Evolutionary conservation across 2,797 vertebrate species (phyloP).

Genomic region (Myotis planiceps): DNA sequence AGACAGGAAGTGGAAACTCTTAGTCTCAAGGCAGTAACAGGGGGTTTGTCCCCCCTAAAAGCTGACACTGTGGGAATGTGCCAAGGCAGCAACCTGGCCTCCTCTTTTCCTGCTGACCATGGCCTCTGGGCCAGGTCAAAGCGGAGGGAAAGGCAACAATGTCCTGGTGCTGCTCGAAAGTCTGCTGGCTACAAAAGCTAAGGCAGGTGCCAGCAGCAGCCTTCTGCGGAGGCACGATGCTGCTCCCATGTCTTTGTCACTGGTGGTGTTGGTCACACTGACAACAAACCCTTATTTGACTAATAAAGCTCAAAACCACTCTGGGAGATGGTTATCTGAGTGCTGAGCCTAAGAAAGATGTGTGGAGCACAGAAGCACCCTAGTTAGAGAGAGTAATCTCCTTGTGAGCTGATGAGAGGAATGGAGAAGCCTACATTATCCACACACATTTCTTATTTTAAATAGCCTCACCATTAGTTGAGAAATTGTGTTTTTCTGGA

Average conservation of each 20-base stretch:
- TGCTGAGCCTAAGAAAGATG: not conserved
- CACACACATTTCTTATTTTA: not conserved
- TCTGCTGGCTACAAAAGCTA: not conserved
- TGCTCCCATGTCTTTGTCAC: not conserved
- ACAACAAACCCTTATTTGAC: not conserved
- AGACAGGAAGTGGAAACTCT: not conserved
- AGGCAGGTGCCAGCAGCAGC: not conserved
- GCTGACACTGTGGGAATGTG: not conserved
- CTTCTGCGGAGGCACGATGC: not conserved
- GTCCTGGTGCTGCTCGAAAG: not conserved
- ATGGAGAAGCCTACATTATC: not conserved
- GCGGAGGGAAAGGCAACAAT: not conserved
- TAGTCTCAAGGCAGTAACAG: not conserved
- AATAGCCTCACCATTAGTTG: not conserved
- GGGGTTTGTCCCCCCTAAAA: not conserved
- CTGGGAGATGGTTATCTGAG: not conserved
- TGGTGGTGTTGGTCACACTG: not conserved
- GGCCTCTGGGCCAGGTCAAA: not conserved
- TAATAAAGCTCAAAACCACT: not conserved
- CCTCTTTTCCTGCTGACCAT: not conserved
- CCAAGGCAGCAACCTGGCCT: not conserved
- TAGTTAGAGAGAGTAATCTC: not conserved
- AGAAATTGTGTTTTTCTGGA: not conserved
- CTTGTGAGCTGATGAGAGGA: not conserved
- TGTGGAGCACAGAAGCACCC: not conserved